A percentile compares a stretch with the other conserved stretches of the same genome.
phyloP scores from a whole-genome alignment of 2,797 vertebrate species.

The Trematomus bernacchii region DNA sequence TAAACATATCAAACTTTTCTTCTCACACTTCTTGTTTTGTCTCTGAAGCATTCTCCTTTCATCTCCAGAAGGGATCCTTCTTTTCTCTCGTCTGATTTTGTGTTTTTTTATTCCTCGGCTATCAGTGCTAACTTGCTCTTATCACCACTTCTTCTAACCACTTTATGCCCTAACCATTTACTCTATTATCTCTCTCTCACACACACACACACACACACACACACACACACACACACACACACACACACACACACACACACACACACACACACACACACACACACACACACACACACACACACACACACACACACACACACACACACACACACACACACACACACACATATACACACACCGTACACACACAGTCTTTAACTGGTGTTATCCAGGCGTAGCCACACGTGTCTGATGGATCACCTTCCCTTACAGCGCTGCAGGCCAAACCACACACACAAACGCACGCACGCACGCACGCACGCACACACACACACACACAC shows the following conservation, averaged over 20 bases:
- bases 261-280: no score
- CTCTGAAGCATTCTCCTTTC: background rate
- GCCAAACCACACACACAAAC: conserved; percentile 25
- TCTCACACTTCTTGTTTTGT: background rate
- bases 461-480: background rate
- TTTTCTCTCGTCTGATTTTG: background rate
- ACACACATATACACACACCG: no score
- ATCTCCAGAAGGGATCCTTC: background rate
- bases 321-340: no score
- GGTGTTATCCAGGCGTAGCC: conserved; percentile 24
- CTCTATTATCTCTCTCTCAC: background rate
- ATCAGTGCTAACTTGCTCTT: background rate
- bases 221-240: no score
- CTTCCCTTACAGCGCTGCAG: conserved; percentile 28
- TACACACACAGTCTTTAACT: background rate
- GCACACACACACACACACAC: no score
- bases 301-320: no score
- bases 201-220: no score
- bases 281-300: no score
- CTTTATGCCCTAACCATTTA: background rate
- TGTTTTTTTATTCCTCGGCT: conserved; percentile 12
- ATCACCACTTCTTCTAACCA: conserved; percentile 1
- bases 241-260: no score
- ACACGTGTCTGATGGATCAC: conserved; percentile 58
- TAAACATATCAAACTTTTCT: background rate